Evolutionary conservation across 2,113 vertebrate species (phyloP), one percentile per base, ranked within the genome.

Genomic region (Stigmatopora nigra): DNA sequence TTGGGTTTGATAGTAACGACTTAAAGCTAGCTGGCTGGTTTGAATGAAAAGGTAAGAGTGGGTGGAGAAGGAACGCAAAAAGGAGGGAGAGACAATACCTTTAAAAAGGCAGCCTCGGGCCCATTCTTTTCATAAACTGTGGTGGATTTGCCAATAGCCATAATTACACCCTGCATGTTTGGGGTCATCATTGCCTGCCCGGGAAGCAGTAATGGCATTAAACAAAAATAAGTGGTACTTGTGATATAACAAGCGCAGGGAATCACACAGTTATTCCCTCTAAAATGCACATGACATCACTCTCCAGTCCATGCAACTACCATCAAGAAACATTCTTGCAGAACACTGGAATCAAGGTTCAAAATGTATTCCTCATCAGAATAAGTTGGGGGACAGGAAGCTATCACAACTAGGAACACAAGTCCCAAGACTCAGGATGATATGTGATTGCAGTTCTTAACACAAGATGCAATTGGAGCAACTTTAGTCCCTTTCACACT

Each of bases 161-260:
- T 97, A 91, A 99, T 94, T 89, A 99, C 92, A 93, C 95, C 94
- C 94, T 99, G 97, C 97, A 98, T 98, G 92, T 93, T 94, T 86
- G 96, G 95, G 85, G 95, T 97, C 95, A 97, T 93, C 95, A 99
- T 95, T 66, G 95, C 92, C 96, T 98, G 93, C 91, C 92, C 88
- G 90, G 78, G 90, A 82, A 90, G 83, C 81, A 90, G 93, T 91
- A 91, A 83, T 79, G 73, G 69, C 15, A 77, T 89, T 88, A 89
- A 81, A 80, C 64, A 81, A 44, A 4, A 69, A 84, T 71, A 78
- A 65, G 7, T 69, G 73, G 73, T 73, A 19, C 64, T 71, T 47
- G 64, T 65, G 74, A 78, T 45, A 10, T 62, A 71, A 68, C 55
- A 22, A 71, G 65, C 62, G 65, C 49, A 59, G 66, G 63, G 68